Evolutionary conservation across 1,140 invertebrate species (phyloP).

Genomic region (Mercenaria mercenaria): DNA sequence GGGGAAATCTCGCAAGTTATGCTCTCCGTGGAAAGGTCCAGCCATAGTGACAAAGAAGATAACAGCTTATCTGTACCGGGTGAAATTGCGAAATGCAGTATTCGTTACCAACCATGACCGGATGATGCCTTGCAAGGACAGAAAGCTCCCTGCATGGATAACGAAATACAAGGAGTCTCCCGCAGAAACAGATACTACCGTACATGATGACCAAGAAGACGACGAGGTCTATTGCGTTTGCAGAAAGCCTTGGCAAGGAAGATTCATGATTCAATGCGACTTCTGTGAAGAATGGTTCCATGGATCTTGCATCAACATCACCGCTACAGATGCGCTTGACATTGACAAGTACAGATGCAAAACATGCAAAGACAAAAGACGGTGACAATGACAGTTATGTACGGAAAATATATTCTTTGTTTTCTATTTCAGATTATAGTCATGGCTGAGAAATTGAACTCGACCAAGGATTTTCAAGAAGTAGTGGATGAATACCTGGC

Average conservation of each 20-base stretch:
- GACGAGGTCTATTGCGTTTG: background rate
- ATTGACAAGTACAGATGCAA: background rate
- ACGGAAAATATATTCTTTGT: background rate
- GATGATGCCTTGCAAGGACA: background rate
- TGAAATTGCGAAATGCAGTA: slow-evolving; percentile 11
- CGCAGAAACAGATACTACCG: background rate
- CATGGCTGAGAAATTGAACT: background rate
- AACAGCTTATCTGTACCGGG: background rate
- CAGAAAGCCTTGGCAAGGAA: background rate
- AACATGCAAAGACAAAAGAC: background rate
- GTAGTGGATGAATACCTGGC: background rate
- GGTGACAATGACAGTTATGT: background rate
- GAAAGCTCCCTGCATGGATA: slow-evolving; percentile 12
- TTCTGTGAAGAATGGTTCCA: background rate
- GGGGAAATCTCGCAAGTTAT: background rate
- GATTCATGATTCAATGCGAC: slow-evolving; percentile 1
- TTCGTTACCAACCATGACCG: slow-evolving; percentile 6
- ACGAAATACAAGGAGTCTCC: background rate
- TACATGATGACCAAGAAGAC: background rate
- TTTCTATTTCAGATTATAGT: background rate
- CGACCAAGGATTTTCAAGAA: background rate
- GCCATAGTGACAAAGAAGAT: background rate
- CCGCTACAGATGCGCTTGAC: background rate
- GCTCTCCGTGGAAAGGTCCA: slow-evolving; percentile 20
- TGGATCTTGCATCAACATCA: background rate